Evolutionary conservation across 2,888 invertebrate genomes (phyloP).

Genomic region (Pandemis heparana): DNA sequence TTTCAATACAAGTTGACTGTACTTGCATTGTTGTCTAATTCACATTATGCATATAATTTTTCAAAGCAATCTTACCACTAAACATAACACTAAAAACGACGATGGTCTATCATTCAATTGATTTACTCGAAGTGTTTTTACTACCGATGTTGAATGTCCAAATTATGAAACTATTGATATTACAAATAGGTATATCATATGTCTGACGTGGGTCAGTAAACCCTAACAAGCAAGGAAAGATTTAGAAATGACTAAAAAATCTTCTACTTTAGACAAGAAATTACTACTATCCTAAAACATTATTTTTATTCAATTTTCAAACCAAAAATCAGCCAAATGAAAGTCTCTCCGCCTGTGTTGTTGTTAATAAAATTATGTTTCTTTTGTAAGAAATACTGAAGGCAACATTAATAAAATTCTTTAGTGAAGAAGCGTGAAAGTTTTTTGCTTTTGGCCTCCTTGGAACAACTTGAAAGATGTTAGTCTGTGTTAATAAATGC

Average conservation of each 20-base stretch:
- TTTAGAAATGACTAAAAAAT: not conserved
- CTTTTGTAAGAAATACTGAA: slow-evolving; percentile 63
- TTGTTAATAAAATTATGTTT: slow-evolving; percentile 65
- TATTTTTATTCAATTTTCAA: slow-evolving; percentile 34
- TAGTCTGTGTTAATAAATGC: slow-evolving; percentile 72
- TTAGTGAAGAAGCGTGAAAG: slow-evolving; percentile 72
- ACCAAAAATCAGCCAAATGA: slow-evolving; percentile 30
- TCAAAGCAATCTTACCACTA: too few relatives aligned
- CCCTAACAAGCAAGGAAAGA: not conserved
- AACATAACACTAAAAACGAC: too few relatives aligned
- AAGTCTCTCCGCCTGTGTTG: slow-evolving; percentile 26
- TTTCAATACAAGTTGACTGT: too few relatives aligned
- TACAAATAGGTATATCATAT: too few relatives aligned
- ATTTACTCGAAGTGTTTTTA: too few relatives aligned
- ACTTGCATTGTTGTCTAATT: too few relatives aligned
- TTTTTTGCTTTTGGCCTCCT: slow-evolving; percentile 69
- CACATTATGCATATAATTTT: too few relatives aligned
- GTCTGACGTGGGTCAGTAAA: not conserved
- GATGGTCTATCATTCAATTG: too few relatives aligned
- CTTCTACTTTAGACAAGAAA: not conserved
- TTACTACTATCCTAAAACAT: not conserved
- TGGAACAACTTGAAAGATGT: slow-evolving; percentile 68
- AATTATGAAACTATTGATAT: not conserved
- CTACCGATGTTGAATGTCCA: not conserved
- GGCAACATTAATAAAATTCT: slow-evolving; percentile 79